These are phyloP conservation scores for Echinarachnius parma DNA, from an alignment of 53 echinoderm and acorn worm species.

Conservation along the genomic window DNA sequence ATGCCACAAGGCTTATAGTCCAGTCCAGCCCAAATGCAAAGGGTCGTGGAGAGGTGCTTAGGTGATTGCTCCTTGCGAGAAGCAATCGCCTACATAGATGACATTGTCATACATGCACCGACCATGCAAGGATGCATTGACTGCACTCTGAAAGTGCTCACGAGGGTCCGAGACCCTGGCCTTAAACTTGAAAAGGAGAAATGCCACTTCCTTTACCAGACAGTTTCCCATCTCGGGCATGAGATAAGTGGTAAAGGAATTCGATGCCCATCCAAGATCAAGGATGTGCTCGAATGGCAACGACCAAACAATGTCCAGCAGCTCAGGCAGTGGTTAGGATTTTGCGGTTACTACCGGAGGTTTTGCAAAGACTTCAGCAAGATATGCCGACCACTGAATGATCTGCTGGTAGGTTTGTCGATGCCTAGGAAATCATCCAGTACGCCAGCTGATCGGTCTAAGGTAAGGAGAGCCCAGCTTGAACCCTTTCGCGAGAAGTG, in stretches of 20 bases:
- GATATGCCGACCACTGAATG: slow-evolving; percentile 14
- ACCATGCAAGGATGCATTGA: slow-evolving; percentile 14
- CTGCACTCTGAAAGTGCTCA: slow-evolving; percentile 3
- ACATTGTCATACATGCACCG: slow-evolving; percentile 22
- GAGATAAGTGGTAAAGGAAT: slow-evolving; percentile 18
- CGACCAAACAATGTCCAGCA: slow-evolving; percentile 12
- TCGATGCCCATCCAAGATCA: slow-evolving; percentile 5
- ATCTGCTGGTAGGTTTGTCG: slow-evolving; percentile 3
- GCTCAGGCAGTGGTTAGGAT: slow-evolving; percentile 13
- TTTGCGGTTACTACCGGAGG: slow-evolving; percentile 23
- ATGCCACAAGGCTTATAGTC: slow-evolving; percentile 22
- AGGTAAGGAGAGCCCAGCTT: slow-evolving; percentile 19
- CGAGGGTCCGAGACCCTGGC: slow-evolving; percentile 12
- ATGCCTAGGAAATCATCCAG: slow-evolving; percentile 16
- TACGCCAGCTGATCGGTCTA: slow-evolving; percentile 4
- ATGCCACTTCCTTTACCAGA: slow-evolving; percentile 23
- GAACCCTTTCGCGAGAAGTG: slow-evolving; percentile 29
- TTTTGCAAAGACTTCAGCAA: slow-evolving; percentile 21
- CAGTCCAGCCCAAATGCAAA: slow-evolving; percentile 17
- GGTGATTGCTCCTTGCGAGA: slow-evolving; percentile 6
- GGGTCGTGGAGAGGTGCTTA: slow-evolving; percentile 10
- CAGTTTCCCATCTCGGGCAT: slow-evolving; percentile 28
- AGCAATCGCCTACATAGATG: slow-evolving; percentile 28
- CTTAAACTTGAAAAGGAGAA: slow-evolving; percentile 5
- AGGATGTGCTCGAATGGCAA: slow-evolving; percentile 4